A percentile compares a stretch with the other conserved stretches of the same genome.
phyloP scores from a whole-genome alignment of 2,797 vertebrate species.

The Bovichtus diacanthus region DNA sequence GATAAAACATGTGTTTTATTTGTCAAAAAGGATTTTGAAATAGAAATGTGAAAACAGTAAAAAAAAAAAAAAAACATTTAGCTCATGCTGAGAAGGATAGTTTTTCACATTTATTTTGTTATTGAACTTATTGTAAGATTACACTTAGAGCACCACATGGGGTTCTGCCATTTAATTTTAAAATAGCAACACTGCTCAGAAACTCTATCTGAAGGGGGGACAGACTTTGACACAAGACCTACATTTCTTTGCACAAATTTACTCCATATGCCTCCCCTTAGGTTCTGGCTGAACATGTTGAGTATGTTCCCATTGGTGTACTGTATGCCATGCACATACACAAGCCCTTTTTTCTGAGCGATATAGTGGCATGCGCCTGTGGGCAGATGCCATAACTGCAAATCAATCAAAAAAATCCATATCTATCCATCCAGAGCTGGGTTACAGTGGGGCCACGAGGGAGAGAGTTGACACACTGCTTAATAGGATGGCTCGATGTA shows the following conservation, averaged over 20 bases:
- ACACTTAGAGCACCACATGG: slow-evolving; percentile 51
- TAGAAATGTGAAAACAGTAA: not conserved
- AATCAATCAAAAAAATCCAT: slow-evolving; percentile 68
- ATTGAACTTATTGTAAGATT: slow-evolving; percentile 36
- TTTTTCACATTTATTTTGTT: slow-evolving; percentile 49
- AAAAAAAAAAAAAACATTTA: not conserved
- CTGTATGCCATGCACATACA: slow-evolving; percentile 11
- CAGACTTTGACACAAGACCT: not conserved
- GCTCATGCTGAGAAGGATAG: slow-evolving; percentile 19
- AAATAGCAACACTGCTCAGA: slow-evolving; percentile 11
- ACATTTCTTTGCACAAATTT: not conserved
- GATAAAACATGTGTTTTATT: not conserved
- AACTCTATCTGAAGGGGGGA: not conserved
- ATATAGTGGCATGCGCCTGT: not conserved
- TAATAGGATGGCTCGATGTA: slow-evolving; percentile 28
- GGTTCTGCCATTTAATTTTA: slow-evolving; percentile 33
- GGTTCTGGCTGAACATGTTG: slow-evolving; percentile 1
- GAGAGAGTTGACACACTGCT: not conserved
- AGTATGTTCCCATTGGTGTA: not conserved
- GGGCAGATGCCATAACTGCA: slow-evolving; percentile 37
- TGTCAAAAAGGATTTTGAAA: slow-evolving; percentile 1
- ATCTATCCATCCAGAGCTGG: slow-evolving; percentile 37
- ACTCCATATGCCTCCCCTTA: not conserved
- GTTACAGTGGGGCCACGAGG: slow-evolving; percentile 12
- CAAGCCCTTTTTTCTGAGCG: not conserved